Evolutionary conservation across 2,888 invertebrate species (phyloP).

Genomic region (Strigamia crassipes): DNA sequence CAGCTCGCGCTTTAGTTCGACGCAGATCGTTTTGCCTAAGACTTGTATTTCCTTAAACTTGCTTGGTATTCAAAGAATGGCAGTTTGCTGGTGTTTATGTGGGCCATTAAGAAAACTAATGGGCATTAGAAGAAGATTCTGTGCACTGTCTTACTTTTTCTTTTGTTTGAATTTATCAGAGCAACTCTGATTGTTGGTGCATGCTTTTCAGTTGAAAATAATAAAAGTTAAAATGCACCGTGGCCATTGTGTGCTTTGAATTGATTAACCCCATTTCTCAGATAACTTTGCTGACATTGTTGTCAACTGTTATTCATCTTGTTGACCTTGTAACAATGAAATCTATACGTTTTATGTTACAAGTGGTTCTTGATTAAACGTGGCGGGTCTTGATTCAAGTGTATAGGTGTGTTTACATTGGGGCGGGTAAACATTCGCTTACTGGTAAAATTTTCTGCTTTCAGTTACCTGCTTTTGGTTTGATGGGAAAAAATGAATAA

Average conservation of each 20-base stretch:
- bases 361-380: no score
- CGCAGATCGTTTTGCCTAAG: background rate
- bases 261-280: background rate
- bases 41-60: background rate
- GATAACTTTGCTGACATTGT: background rate
- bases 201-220: background rate
- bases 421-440: no score
- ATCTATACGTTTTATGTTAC: no score
- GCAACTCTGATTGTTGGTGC: background rate
- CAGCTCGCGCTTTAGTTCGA: background rate
- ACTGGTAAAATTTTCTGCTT: no score
- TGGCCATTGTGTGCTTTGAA: background rate
- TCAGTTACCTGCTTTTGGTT: no score
- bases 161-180: background rate
- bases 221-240: background rate
- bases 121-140: background rate
- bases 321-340: no score
- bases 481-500: no score
- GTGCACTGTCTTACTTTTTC: background rate
- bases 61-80: background rate
- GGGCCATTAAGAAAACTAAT: background rate
- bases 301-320: no score
- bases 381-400: no score
- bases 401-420: no score
- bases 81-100: background rate